These are phyloP conservation scores for Cartodere bifasciata DNA, from an alignment of 2,888 invertebrate genomes.

Conservation along the genomic window DNA sequence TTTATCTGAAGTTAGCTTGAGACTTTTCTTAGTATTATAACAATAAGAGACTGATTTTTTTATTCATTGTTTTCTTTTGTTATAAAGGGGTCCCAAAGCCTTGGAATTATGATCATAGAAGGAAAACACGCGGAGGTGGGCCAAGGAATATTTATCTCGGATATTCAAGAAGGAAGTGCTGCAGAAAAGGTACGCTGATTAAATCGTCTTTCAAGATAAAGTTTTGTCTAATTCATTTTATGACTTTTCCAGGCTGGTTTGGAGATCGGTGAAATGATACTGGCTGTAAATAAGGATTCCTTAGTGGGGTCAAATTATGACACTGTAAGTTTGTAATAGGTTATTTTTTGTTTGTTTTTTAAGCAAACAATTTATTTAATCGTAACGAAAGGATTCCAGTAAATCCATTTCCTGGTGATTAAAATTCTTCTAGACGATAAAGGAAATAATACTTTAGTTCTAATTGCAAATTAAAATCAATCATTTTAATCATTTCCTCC, in stretches of 20 bases:
- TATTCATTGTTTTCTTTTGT: no score
- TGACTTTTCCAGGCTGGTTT: constrained; percentile 64
- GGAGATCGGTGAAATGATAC: constrained; percentile 93
- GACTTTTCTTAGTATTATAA: no score
- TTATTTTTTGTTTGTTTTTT: no score
- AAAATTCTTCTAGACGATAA: no score
- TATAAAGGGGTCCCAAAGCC: constrained; percentile 59
- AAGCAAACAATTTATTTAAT: no score
- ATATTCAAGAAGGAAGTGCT: constrained; percentile 80
- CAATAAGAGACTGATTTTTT: no score
- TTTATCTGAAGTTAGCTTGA: no score
- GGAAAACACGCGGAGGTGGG: constrained; percentile 87
- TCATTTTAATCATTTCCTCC: no score
- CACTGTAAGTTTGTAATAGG: constrained; percentile 50
- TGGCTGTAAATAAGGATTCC: constrained; percentile 90
- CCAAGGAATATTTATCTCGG: constrained; percentile 85
- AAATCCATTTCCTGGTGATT: no score
- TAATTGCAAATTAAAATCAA: no score
- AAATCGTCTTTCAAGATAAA: constrained; percentile 3
- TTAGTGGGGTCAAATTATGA: constrained; percentile 78
- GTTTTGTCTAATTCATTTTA: constrained; percentile 14
- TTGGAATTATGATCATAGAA: constrained; percentile 92
- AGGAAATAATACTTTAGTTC: no score
- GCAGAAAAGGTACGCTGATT: constrained; percentile 58
- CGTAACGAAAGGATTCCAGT: no score